Percentiles rank a stretch among this genome's conserved stretches.
Conservation (phyloP, 1,140 invertebrate species). For the Scaptodrosophila lebanonensis region DNA sequence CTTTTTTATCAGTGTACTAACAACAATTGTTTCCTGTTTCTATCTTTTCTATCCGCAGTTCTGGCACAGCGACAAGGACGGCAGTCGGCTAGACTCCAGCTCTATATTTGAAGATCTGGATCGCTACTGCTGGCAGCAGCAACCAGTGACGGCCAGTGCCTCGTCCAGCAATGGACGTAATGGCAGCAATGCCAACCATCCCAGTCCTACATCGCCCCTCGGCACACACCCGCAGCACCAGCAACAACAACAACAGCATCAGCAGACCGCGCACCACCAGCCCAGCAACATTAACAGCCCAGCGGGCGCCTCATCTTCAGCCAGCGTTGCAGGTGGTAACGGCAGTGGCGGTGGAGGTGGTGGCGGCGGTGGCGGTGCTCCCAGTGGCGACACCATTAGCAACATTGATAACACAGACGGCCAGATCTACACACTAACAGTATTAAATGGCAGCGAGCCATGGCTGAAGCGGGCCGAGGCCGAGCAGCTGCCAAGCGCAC, state of each 20-base stretch:
- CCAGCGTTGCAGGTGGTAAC: slow-evolving; percentile 69
- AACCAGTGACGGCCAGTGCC: slow-evolving; percentile 78
- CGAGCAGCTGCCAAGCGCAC: slow-evolving; percentile 78
- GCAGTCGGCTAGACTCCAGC: slow-evolving; percentile 81
- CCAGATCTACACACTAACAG: slow-evolving; percentile 83
- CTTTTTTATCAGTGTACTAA: too few relatives aligned
- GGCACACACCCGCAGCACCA: slow-evolving; percentile 59
- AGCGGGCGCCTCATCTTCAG: slow-evolving; percentile 45
- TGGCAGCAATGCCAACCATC: slow-evolving; percentile 69
- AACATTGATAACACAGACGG: slow-evolving; percentile 78
- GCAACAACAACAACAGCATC: slow-evolving; percentile 63
- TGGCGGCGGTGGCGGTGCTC: too few relatives aligned
- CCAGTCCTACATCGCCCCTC: slow-evolving; percentile 52
- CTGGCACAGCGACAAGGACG: slow-evolving; percentile 85
- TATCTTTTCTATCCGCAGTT: slow-evolving; percentile 77
- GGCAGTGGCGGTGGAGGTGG: slow-evolving; percentile 38
- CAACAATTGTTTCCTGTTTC: background rate
- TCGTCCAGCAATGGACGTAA: slow-evolving; percentile 58
- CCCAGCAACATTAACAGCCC: slow-evolving; percentile 47
- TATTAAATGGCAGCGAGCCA: slow-evolving; percentile 81
- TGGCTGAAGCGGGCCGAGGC: slow-evolving; percentile 79
- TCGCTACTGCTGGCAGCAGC: slow-evolving; percentile 87
- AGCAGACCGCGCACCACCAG: slow-evolving; percentile 56
- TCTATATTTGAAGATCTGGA: slow-evolving; percentile 88
- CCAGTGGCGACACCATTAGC: slow-evolving; percentile 62